These are phyloP conservation scores for Phylloscopus collybita DNA, from an alignment of 2,797 vertebrate genomes.

Conservation along the genomic window DNA sequence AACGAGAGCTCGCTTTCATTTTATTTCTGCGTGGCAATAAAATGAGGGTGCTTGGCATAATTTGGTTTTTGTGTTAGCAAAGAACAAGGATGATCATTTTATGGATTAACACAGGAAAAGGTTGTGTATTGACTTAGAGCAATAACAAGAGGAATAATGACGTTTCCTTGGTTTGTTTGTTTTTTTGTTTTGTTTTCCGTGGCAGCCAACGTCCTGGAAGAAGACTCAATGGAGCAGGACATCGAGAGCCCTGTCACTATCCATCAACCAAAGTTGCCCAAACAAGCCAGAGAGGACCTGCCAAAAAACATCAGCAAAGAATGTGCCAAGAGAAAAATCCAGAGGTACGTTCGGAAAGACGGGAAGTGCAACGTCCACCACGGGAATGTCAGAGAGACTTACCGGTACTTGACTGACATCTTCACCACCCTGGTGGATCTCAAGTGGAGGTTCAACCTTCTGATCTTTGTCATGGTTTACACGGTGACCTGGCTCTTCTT, in stretches of 20 bases:
- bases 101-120: background rate
- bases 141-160: constrained; percentile 27
- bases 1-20: background rate
- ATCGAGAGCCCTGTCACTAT: constrained; percentile 92
- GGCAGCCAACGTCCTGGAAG: constrained; percentile 84
- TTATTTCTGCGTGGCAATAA: background rate
- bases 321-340: constrained; percentile 84
- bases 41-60: background rate
- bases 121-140: background rate
- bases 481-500: constrained; percentile 98
- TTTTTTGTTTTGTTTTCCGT: background rate
- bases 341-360: constrained; percentile 96
- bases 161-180: background rate
- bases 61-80: background rate
- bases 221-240: constrained; percentile 96
- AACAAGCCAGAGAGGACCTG: constrained; percentile 88
- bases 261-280: constrained; percentile 89
- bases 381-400: constrained; percentile 94
- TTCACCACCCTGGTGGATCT: constrained; percentile 98
- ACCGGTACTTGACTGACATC: constrained; percentile 96
- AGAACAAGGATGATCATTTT: background rate
- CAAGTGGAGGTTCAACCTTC: constrained; percentile 97
- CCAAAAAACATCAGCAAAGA: constrained; percentile 86
- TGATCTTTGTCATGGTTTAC: constrained; percentile 98
- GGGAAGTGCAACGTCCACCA: constrained; percentile 99